phyloP scores from a whole-genome alignment of 2,888 invertebrate species.

The Erpobdella octoculata region DNA sequence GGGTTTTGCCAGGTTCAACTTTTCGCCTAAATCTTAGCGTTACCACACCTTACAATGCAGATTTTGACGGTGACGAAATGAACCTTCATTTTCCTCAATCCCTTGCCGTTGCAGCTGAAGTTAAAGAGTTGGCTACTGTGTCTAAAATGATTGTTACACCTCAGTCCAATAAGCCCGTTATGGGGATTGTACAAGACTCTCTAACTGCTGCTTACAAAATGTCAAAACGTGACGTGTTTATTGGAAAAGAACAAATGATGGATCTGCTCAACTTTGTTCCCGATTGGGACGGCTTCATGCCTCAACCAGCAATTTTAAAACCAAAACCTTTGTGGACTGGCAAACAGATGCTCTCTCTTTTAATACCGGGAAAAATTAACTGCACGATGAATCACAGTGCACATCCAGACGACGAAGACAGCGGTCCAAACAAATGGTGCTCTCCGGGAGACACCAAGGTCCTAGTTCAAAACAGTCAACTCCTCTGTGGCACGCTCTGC shows the following conservation, averaged over 20 bases:
- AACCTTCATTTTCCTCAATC: conserved; percentile 98
- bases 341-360: conserved; percentile 91
- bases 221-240: conserved; percentile 95
- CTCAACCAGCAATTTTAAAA: conserved; percentile 90
- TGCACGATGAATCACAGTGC: too few species aligned
- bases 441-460: too few species aligned
- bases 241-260: conserved; percentile 82
- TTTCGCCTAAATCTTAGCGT: conserved; percentile 97
- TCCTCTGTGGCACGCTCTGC: conserved; percentile 95
- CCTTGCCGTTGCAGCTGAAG: conserved; percentile 94
- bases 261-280: conserved; percentile 96
- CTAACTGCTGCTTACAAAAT: conserved; percentile 95
- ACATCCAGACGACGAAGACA: too few species aligned
- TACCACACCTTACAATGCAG: conserved; percentile 98
- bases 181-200: conserved; percentile 99
- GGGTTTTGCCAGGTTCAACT: conserved; percentile 95
- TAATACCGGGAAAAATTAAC: conserved; percentile 93
- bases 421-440: too few species aligned
- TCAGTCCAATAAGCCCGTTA: conserved; percentile 95
- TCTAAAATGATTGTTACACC: conserved; percentile 64
- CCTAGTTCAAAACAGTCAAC: conserved; percentile 92
- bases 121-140: conserved; percentile 92
- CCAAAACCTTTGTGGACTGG: conserved; percentile 92
- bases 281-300: conserved; percentile 98
- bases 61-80: conserved; percentile 99